These are phyloP conservation scores for Pollachius pollachius DNA, from an alignment of 2,113 vertebrate species.

Conservation along the genomic window DNA sequence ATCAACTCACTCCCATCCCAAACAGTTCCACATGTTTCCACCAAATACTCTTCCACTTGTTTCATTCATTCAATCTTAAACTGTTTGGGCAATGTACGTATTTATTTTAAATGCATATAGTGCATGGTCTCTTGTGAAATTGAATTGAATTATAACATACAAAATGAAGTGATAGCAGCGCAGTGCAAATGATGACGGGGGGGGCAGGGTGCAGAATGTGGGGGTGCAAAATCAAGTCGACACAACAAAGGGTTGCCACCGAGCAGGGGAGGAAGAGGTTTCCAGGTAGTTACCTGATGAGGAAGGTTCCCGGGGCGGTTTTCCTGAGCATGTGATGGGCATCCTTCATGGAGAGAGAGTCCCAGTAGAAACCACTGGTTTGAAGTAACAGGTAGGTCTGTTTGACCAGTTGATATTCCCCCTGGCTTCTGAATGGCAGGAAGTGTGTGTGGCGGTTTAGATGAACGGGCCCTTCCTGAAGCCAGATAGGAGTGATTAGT, in stretches of 20 bases:
- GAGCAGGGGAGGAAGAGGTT: neutral
- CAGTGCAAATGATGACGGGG: too few species aligned
- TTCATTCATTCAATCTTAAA: too few species aligned
- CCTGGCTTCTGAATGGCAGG: conserved; percentile 80
- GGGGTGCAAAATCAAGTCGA: neutral
- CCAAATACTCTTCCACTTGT: too few species aligned
- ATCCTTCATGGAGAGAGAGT: conserved; percentile 81
- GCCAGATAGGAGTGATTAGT: neutral
- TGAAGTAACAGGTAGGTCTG: conserved; percentile 80
- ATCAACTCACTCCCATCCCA: too few species aligned
- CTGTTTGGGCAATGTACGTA: too few species aligned
- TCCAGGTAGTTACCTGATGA: conserved; percentile 74
- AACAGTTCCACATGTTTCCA: too few species aligned
- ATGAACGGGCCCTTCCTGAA: conserved; percentile 15
- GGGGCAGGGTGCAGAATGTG: neutral
- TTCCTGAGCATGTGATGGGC: conserved; percentile 79
- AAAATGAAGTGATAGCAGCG: too few species aligned
- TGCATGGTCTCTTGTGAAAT: too few species aligned
- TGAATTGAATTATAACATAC: too few species aligned
- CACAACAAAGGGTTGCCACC: neutral
- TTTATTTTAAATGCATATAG: too few species aligned
- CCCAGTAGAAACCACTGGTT: conserved; percentile 92
- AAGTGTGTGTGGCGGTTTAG: conserved; percentile 74
- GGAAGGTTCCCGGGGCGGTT: conserved; percentile 82
- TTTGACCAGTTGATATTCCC: conserved; percentile 82